Percentiles rank a stretch among this genome's conserved stretches.
These are phyloP conservation scores for Macrosteles quadrilineatus DNA, from an alignment of 1,140 invertebrate species.

Conservation along the genomic window DNA sequence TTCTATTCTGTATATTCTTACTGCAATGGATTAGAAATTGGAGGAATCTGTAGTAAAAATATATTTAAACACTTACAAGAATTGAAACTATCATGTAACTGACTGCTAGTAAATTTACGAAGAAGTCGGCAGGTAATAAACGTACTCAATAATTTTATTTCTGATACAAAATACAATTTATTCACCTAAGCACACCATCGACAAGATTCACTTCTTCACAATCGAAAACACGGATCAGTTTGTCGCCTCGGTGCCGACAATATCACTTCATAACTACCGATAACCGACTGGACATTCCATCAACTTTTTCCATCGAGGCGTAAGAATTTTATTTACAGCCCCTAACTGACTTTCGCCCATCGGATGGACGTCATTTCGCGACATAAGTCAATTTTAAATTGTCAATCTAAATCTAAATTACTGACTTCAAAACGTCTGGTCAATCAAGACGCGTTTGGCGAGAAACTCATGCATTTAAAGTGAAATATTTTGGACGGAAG, in stretches of 20 bases:
- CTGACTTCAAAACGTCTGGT: slow-evolving; percentile 11
- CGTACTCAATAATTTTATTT: too few species aligned
- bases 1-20: too few species aligned
- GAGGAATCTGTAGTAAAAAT: too few species aligned
- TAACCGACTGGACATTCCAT: slow-evolving; percentile 14
- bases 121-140: too few species aligned
- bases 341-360: slow-evolving; percentile 7
- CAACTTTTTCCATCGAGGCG: slow-evolving; percentile 6
- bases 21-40: too few species aligned
- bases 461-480: slow-evolving; percentile 26
- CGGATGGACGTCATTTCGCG: not conserved
- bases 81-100: too few species aligned
- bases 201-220: too few species aligned
- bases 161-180: too few species aligned
- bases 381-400: slow-evolving; percentile 27
- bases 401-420: slow-evolving; percentile 17
- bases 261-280: not conserved
- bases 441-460: slow-evolving; percentile 9
- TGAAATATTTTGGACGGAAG: slow-evolving; percentile 13
- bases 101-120: too few species aligned
- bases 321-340: slow-evolving; percentile 22
- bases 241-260: not conserved
- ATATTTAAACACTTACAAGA: too few species aligned
- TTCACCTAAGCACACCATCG: too few species aligned
- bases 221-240: too few species aligned